phyloP scores from a whole-genome alignment of 1,140 invertebrate genomes.

The Metopolophium dirhodum region DNA sequence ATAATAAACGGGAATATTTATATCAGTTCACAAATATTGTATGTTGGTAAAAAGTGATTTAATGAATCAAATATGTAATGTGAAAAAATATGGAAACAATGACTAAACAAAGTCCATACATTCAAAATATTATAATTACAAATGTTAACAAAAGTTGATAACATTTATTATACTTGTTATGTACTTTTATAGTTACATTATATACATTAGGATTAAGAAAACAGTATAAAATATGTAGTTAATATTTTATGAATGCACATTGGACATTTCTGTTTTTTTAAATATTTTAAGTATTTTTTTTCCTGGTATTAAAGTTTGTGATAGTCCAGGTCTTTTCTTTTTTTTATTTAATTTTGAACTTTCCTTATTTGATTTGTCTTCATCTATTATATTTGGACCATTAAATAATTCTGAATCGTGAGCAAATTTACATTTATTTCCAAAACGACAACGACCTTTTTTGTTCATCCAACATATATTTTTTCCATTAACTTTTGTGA shows the following conservation, averaged over 20 bases:
- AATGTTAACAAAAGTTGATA: too few species aligned
- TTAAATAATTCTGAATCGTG: constrained; percentile 75
- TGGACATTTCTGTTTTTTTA: constrained; percentile 61
- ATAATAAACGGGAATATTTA: neutral
- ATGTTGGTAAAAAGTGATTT: neutral
- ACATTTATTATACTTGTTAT: neutral
- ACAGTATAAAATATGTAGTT: neutral
- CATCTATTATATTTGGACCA: neutral
- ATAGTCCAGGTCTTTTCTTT: constrained; percentile 76
- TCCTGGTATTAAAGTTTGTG: constrained; percentile 78
- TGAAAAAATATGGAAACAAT: neutral
- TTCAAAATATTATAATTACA: neutral
- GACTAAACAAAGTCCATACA: neutral
- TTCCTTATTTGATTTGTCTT: constrained; percentile 17
- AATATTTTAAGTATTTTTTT: constrained; percentile 86
- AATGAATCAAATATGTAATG: neutral
- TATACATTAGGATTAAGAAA: neutral
- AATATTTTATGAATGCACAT: neutral
- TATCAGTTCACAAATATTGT: neutral
- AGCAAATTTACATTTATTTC: constrained; percentile 89
- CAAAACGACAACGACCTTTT: constrained; percentile 88
- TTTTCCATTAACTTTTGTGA: constrained; percentile 81
- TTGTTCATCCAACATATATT: constrained; percentile 94
- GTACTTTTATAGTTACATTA: neutral
- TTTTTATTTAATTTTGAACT: neutral